Conservation (phyloP, 1,140 invertebrate species). For the Zaprionus ornatus region DNA sequence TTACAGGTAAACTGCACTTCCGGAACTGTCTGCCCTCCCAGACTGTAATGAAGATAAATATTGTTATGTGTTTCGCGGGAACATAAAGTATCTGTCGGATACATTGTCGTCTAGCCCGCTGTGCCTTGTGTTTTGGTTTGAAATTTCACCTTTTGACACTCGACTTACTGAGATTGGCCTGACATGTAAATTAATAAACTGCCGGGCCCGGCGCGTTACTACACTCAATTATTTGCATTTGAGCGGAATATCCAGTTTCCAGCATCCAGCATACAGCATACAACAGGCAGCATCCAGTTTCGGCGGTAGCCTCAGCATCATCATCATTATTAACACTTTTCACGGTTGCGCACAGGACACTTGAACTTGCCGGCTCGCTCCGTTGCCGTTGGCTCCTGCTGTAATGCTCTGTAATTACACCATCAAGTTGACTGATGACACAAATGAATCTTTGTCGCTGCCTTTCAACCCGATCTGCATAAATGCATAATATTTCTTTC, state of each 20-base stretch:
- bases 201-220: constrained; percentile 52
- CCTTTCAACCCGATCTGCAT: constrained; percentile 72
- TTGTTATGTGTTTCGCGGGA: constrained; percentile 23
- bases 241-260: constrained; percentile 63
- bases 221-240: constrained; percentile 71
- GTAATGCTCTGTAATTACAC: constrained; percentile 82
- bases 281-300: constrained; percentile 71
- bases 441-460: constrained; percentile 83
- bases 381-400: constrained; percentile 46
- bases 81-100: constrained; percentile 37
- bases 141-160: constrained; percentile 82
- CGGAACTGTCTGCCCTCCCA: constrained; percentile 35
- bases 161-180: constrained; percentile 24
- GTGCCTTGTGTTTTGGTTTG: constrained; percentile 66
- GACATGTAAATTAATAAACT: constrained; percentile 83
- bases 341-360: constrained; percentile 50
- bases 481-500: constrained; percentile 78
- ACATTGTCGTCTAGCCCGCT: not conserved
- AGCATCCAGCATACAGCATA: constrained; percentile 66
- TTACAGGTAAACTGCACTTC: constrained; percentile 60
- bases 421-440: constrained; percentile 84
- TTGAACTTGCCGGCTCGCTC: constrained; percentile 58
- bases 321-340: constrained; percentile 78
- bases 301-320: constrained; percentile 33
- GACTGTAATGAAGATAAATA: constrained; percentile 74